Evolutionary conservation across 2,797 vertebrate species (phyloP), one percentile per base, ranked within the genome.

Genomic region (Darevskia mixta): DNA sequence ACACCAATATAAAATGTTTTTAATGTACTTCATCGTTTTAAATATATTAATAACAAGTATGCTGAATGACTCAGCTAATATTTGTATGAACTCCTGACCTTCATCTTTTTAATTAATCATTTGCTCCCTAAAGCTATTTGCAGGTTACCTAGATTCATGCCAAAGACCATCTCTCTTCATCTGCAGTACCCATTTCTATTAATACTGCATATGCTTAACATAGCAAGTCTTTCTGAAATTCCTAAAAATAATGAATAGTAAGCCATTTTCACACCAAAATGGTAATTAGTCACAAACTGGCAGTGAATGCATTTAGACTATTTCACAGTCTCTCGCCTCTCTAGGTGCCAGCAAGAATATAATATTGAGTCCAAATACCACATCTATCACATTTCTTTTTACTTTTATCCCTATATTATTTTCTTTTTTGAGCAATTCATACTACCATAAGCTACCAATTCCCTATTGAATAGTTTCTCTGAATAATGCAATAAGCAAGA

Each of bases 401-500:
- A 86, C 90, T 89, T 86, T 85, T 75, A 5, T 82, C 69, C 84
- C 49, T 86, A 76, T 88, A 83, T 88, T 81, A 83, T 94, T 95
- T 93, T 83, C 38, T 93, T 86, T 86, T 94, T 94, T 83, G 78
- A 66, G 81, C 87, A 92, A 45, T 77, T 87, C 86, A 41, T 0
- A 45, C 64, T 90, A 90, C 90, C 49, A 3, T 90, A 93, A 89
- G 89, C 35, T 95, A 90, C 85, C 89, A 82, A 94, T 89, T 96
- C 92, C 91, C 86, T 86, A 64, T 83, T 27, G 82, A 92, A 83
- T 45, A 91, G 72, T 82, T 67, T 69, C 64, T 85, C 83, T 91
- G 80, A 96, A 95, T 94, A 89, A 96, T 95, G 91, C 88, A 96
- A 94, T 89, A 92, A 79, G 88, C 76, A 86, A 82, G 90, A 61